Base-by-base conservation (phyloP, 2,888 invertebrate genomes). In the Marasmarcha lunaedactyla region DNA sequence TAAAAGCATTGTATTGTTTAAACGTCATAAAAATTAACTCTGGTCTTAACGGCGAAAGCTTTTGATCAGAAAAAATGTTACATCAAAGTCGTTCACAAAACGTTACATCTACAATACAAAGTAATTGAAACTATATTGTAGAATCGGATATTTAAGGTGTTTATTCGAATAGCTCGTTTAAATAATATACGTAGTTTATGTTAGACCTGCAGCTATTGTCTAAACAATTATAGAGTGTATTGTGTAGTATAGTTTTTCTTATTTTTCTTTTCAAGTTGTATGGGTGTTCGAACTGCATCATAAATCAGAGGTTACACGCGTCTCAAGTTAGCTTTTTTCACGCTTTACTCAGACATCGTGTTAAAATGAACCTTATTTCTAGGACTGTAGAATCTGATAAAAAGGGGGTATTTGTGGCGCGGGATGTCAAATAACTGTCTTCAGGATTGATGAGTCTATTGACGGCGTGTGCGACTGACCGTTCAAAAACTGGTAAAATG, bases 151-250 rank as follows among this genome's bases (percentile, higher is more conserved):
- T n/a, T n/a, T n/a, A n/a, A n/a, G n/a, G n/a, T n/a, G n/a, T n/a
- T n/a, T n/a, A n/a, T n/a, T n/a, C n/a, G n/a, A n/a, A n/a, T n/a
- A n/a, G n/a, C n/a, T n/a, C n/a, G n/a, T n/a, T n/a, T n/a, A n/a
- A n/a, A n/a, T n/a, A n/a, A n/a, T n/a, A 5, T 20, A 20, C 7
- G 20, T 20, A 5, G 7, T 20, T 20, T 20, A 20, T 20, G 20
- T 20, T 20, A 20, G 20, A 20, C 3, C 20, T 52, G 54, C 59
- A 45, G 48, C 63, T 57, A 68, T 81, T 81, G 78, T 79, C 73
- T 81, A 79, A 81, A 81, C 81, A 81, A 81, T 81, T 79, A 81
- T 71, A 64, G 59, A 55, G 55, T 61, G 73, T 69, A 78, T 79
- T 78, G 79, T 79, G 72, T 60, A 59, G 62, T 67, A 68, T 77